phyloP scores from a whole-genome alignment of 2,797 vertebrate species.

The Phoebastria nigripes region DNA sequence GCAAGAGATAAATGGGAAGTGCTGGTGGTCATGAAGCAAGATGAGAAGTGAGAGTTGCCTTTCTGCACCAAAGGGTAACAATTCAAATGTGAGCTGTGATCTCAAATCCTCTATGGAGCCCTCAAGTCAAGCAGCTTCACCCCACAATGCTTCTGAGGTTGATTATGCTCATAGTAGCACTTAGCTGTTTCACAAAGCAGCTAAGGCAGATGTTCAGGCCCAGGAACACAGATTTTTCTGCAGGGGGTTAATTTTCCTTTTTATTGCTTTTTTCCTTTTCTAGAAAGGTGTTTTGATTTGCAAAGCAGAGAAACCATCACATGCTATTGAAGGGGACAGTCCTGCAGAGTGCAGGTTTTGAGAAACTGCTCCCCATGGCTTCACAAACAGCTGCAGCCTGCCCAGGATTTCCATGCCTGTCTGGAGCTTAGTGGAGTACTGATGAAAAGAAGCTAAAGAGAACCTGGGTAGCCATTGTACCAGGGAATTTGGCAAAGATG shows the following conservation, averaged over 20 bases:
- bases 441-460: not conserved
- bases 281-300: not conserved
- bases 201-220: slow-evolving; percentile 16
- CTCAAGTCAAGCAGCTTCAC: not conserved
- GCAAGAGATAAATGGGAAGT: not conserved
- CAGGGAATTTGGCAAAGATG: not conserved
- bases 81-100: not conserved
- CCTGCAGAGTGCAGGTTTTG: not conserved
- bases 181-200: not conserved
- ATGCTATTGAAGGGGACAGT: not conserved
- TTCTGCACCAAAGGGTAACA: not conserved
- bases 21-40: not conserved
- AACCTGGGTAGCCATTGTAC: not conserved
- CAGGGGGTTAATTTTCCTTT: not conserved
- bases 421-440: not conserved
- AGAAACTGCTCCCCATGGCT: not conserved
- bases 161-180: not conserved
- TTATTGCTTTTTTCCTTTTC: not conserved
- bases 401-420: not conserved
- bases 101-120: not conserved
- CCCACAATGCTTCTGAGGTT: not conserved
- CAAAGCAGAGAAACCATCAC: not conserved
- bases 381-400: not conserved
- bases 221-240: not conserved
- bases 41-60: not conserved